Conservation (phyloP, 2,113 vertebrate genomes). For the Orcinus orca region DNA sequence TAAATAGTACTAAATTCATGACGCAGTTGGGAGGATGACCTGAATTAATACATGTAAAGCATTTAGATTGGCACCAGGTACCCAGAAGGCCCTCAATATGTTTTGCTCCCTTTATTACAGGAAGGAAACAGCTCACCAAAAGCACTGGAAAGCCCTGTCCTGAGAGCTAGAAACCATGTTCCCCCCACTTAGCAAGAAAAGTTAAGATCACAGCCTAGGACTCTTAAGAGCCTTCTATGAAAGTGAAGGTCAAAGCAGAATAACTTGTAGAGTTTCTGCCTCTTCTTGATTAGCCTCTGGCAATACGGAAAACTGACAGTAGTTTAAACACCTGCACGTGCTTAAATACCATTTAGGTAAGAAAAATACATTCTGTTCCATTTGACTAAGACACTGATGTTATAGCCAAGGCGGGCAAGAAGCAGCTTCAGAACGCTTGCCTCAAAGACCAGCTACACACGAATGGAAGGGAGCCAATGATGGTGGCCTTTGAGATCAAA, state of each 20-base stretch:
- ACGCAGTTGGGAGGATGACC: neutral
- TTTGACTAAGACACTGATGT: neutral
- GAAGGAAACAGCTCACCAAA: neutral
- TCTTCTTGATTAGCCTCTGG: neutral
- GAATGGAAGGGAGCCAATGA: fast-evolving
- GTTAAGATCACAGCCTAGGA: neutral
- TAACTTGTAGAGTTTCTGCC: neutral
- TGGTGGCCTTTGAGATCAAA: neutral
- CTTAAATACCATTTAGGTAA: neutral
- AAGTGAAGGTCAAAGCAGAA: neutral
- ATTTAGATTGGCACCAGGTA: neutral
- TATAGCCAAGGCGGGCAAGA: neutral
- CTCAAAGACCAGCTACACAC: neutral
- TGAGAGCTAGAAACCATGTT: neutral
- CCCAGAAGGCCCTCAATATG: neutral
- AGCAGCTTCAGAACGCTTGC: neutral
- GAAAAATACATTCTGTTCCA: neutral
- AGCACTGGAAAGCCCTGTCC: neutral
- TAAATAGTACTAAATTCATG: neutral
- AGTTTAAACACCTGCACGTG: neutral
- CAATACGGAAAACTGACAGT: neutral
- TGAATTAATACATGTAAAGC: neutral
- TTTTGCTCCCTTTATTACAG: neutral
- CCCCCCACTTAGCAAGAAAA: neutral
- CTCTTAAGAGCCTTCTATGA: neutral